Conservation (phyloP, 2,888 invertebrate species). For the Altica lythri region DNA sequence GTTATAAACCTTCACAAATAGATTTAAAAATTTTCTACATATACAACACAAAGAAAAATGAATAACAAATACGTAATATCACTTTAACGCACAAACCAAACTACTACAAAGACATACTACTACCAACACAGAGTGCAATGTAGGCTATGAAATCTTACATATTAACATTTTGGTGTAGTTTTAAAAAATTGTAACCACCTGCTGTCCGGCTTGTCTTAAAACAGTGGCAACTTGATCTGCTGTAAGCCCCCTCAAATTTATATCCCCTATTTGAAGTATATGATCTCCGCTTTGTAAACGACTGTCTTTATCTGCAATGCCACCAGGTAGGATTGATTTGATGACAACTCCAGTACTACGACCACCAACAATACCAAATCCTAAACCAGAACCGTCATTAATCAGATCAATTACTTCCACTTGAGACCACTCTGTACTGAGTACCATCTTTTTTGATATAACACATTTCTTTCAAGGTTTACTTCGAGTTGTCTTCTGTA, state of each 20-base stretch:
- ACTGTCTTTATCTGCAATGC: slow-evolving; percentile 79
- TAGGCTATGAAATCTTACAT: slow-evolving; percentile 73
- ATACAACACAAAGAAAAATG: background rate
- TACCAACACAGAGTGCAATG: slow-evolving; percentile 34
- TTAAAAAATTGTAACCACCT: slow-evolving; percentile 52
- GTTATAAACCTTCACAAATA: too few species aligned
- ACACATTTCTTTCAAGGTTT: slow-evolving; percentile 26
- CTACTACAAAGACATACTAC: slow-evolving; percentile 28
- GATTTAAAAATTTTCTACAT: too few species aligned
- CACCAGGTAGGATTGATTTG: slow-evolving; percentile 95
- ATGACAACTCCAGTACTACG: slow-evolving; percentile 98
- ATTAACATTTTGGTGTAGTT: slow-evolving; percentile 64
- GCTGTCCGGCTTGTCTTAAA: slow-evolving; percentile 67
- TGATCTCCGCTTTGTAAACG: slow-evolving; percentile 97
- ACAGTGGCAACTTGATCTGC: slow-evolving; percentile 93
- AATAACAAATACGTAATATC: too few species aligned
- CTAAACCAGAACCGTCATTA: slow-evolving; percentile 97
- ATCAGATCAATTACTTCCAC: slow-evolving; percentile 98
- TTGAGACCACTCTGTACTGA: slow-evolving; percentile 98
- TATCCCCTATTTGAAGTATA: slow-evolving; percentile 92
- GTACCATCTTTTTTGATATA: slow-evolving; percentile 30
- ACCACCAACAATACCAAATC: slow-evolving; percentile 98
- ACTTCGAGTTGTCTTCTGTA: background rate
- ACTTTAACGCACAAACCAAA: slow-evolving; percentile 13
- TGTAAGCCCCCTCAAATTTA: slow-evolving; percentile 93